Conservation (phyloP, 2,113 vertebrate species). For the Leptobrachium ailaonicum region DNA sequence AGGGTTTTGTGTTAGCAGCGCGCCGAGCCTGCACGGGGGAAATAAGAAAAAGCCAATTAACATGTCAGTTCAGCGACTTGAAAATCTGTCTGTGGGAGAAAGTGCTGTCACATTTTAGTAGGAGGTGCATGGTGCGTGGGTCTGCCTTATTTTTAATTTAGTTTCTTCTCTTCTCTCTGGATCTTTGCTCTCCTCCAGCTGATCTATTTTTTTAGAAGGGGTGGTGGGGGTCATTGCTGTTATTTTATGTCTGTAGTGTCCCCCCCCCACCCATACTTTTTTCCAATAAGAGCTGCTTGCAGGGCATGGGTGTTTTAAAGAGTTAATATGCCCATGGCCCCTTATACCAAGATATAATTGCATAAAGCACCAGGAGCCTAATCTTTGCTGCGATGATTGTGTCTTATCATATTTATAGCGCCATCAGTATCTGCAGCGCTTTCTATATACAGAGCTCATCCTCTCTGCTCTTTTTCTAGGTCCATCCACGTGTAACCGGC, state of each 20-base stretch:
- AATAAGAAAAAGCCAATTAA: background rate
- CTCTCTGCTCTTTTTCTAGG: constrained; percentile 51
- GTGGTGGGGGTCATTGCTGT: background rate
- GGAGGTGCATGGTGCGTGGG: constrained; percentile 35
- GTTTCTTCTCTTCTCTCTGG: background rate
- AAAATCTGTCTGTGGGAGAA: constrained; percentile 27
- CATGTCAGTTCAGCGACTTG: constrained; percentile 14
- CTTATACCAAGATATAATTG: no score
- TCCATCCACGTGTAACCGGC: constrained; percentile 55
- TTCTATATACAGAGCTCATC: no score
- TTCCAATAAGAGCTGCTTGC: background rate
- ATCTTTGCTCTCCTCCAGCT: background rate
- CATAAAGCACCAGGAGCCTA: no score
- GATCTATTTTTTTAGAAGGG: background rate
- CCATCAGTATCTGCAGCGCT: no score
- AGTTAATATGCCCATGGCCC: no score
- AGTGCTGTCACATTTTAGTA: constrained; percentile 19
- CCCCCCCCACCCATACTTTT: background rate
- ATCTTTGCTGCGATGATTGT: no score
- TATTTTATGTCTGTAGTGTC: background rate
- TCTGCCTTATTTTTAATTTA: constrained; percentile 1
- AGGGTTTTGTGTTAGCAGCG: background rate
- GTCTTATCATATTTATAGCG: no score
- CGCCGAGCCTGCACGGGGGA: background rate
- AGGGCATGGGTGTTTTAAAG: background rate